Conservation (phyloP, 2,797 vertebrate species). For the Benthosema pterotum region DNA sequence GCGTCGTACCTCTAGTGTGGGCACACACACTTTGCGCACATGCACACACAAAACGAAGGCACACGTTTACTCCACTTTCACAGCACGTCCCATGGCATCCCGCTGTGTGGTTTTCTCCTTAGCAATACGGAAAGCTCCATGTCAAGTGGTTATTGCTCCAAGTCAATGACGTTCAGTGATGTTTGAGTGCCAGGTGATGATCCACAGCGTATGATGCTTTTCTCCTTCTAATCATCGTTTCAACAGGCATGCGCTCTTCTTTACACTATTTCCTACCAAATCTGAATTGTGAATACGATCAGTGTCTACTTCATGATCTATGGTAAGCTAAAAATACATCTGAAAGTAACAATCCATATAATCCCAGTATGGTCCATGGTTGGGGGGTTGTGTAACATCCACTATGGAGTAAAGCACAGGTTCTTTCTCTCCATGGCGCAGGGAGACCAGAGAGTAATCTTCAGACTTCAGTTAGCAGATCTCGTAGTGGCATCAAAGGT, state of each 20-base stretch:
- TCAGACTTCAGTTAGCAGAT: conserved; percentile 1
- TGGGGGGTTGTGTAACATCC: conserved; percentile 45
- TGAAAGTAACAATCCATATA: conserved; percentile 76
- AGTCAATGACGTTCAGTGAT: not conserved
- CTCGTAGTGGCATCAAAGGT: conserved; percentile 12
- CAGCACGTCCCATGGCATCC: conserved; percentile 10
- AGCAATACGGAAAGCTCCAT: conserved; percentile 21
- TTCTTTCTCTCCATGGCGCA: conserved; percentile 19
- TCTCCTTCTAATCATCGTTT: conserved; percentile 20
- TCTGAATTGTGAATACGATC: not conserved
- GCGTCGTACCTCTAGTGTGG: conserved; percentile 30
- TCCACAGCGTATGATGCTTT: not conserved
- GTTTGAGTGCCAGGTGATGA: not conserved
- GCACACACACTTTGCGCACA: conserved; percentile 13
- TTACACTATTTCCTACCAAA: not conserved
- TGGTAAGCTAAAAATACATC: conserved; percentile 53
- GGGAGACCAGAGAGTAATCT: not conserved
- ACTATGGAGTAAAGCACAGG: conserved; percentile 7
- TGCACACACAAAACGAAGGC: conserved; percentile 7
- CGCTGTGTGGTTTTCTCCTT: conserved; percentile 2
- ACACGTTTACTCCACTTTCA: conserved; percentile 12
- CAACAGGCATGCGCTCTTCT: not conserved
- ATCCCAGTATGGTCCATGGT: conserved; percentile 78
- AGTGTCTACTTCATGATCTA: not conserved
- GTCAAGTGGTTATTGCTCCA: not conserved